Base-by-base conservation (phyloP, 2,888 invertebrate genomes). In the Balanococcus diminutus region DNA sequence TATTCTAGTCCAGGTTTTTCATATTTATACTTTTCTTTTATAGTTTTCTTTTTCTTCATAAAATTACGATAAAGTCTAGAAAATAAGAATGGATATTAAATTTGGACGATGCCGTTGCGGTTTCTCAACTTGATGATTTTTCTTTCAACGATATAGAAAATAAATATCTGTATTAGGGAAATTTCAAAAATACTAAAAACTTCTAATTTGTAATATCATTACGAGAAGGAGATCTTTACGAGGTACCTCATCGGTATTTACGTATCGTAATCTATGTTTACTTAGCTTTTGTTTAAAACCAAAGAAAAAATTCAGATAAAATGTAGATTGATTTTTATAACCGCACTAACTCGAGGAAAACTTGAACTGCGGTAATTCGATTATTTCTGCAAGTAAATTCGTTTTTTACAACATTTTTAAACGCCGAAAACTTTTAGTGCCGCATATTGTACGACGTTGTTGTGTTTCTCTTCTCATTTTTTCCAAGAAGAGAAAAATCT, bases 371-470 rank as follows among this genome's bases (percentile, higher is more conserved):
- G 72, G 72, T 72, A 72, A 72, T 72, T 72, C 72, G 72, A 72
- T 72, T 72, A 25, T 72, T 72, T 72, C 28, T 31, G 72, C 72
- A 31, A 72, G 28, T 72, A 72, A 72, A 72, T 72, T 72, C 72
- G 72, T 72, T 72, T 72, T 72, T 72, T 72, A 72, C 22, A 72
- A 72, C 72, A 31, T 72, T 72, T 72, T 72, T 72, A 72, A 72
- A 72, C 72, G 31, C 72, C 72, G 72, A 72, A 72, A 72, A 72
- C 72, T 72, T 72, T 72, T 72, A 72, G 25, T 31, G 72, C 72
- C 72, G 72, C 72, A 72, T 72, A 72, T 72, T 72, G 72, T 72
- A 22, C 22, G 19, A 56, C 22, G 72, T 31, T 31, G 14, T 72
- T 25, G 67, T 56, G 14, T 46, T 22, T 56, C 22, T 56, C 19